Evolutionary conservation across 2,888 invertebrate species (phyloP), one percentile per base, ranked within the genome.

Genomic region (Andrena minutula): DNA sequence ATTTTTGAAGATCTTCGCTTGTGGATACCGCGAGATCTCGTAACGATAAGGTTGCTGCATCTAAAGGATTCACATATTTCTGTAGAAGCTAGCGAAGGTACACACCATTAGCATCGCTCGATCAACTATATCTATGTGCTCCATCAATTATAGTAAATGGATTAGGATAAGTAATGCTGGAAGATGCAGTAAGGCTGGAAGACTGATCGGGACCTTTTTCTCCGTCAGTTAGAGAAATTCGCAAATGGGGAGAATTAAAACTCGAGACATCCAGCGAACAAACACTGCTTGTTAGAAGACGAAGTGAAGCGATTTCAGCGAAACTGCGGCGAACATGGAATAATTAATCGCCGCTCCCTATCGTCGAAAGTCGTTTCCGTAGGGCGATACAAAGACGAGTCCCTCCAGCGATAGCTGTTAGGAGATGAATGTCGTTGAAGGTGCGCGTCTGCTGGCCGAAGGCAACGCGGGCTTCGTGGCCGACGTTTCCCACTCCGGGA

Each of bases 271-370:
- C 28, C 7, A 28, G 8, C 35, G 20, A 16, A 35, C 20, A 26
- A 51, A 35, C 51, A 53, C 51, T 64, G 35, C 12, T 53, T 32
- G 23, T n/a, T 20, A 5, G 23, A 4, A 41, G 16, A 10, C 12
- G 8, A 32, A 23, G 26, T 35, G 32, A 66, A 12, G n/a, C 30
- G n/a, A 10, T 35, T 1, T 30, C 20, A 16, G 16, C 32, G 35
- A 20, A 26, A 10, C 35, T 20, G 47, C 49, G 16, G 28, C n/a
- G 23, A 30, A 7, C 20, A 12, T 10, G 49, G 49, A 75, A 35
- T 76, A 79, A 76, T 79, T 71, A 79, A 76, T 79, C n/a, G 23
- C 23, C 60, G 70, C 28, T 10, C 2, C 7, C 65, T 51, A 65
- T 63, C 53, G 47, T 10, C 20, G 20, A 1, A 12, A 28, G 28